Evolutionary conservation across 2,113 vertebrate species (phyloP), one percentile per base, ranked within the genome.

Genomic region (Salminus brasiliensis): DNA sequence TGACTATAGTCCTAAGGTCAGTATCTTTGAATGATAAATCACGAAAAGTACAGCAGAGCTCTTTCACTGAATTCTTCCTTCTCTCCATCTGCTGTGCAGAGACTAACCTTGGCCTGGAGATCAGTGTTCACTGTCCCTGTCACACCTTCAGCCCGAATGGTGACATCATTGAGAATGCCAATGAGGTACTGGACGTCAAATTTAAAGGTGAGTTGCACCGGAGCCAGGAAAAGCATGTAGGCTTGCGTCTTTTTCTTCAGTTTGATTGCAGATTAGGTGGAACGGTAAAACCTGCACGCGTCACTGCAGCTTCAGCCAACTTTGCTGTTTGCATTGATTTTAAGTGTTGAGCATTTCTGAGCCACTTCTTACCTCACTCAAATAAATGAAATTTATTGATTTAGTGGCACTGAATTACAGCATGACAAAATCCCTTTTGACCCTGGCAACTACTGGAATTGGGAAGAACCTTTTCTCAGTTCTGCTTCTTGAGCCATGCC

Each of bases 101-200:
- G 82, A 96, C 95, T 79, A 98, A 97, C 83, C 92, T 96, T 25
- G 97, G 97, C 80, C 91, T 99, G 93, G 97, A 98, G 91, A 96
- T 99, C 82, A 98, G 96, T 67, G 96, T 99, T 72, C 97, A 99
- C 34, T 99, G 97, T 84, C 97, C 97, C 52, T 99, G 97, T 85
- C 95, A 99, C 90, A 97, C 96, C 75, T 97, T 98, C 88, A 96
- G 94, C 84, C 92, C 96, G 43, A 99, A 99, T 0, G 96, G 97
- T 3, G 96, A 97, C 84, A 97, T 99, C 55, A 90, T 95, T 53
- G 96, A 98, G 88, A 96, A 95, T 29, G 85, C 94, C 84, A 93
- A 95, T 0, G 97, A 99, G 87, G 94, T 97, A 82, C 92, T 99
- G 78, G 96, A 99, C 86, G 96, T 97, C 91, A 98, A 95, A 85